Conservation (phyloP, 2,113 vertebrate genomes). For the Myotis brandtii region DNA sequence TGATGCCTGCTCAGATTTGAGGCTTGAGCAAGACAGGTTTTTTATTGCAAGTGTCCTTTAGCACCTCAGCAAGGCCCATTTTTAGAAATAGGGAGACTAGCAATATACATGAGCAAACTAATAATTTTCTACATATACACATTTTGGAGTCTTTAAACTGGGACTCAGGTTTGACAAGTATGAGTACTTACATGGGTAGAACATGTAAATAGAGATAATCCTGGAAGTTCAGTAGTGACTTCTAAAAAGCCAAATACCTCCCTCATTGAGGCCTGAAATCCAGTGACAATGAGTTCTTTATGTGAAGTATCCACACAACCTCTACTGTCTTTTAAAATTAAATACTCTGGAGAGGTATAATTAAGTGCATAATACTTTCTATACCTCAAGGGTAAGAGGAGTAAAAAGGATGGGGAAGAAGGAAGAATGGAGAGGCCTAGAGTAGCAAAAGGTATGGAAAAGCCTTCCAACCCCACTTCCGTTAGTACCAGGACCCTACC, state of each 20-base stretch:
- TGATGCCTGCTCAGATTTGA: neutral
- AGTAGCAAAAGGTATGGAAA: neutral
- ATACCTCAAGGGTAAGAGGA: neutral
- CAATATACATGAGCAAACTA: neutral
- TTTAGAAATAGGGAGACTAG: neutral
- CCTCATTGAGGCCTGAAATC: neutral
- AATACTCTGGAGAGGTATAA: neutral
- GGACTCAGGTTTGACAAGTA: neutral
- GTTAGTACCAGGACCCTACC: neutral
- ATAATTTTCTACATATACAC: neutral
- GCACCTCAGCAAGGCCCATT: neutral
- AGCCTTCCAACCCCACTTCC: neutral
- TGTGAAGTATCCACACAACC: neutral
- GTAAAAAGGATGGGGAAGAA: neutral
- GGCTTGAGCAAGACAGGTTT: neutral
- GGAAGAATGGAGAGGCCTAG: neutral
- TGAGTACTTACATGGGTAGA: neutral
- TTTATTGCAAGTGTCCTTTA: neutral
- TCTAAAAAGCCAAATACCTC: neutral
- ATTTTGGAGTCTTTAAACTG: neutral
- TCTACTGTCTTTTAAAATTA: conserved; percentile 33
- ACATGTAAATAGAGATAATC: neutral
- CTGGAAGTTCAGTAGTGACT: neutral
- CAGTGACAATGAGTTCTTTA: neutral
- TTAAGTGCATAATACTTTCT: neutral